phyloP scores from a whole-genome alignment of 1,140 invertebrate species.

The Belonocnema kinseyi region DNA sequence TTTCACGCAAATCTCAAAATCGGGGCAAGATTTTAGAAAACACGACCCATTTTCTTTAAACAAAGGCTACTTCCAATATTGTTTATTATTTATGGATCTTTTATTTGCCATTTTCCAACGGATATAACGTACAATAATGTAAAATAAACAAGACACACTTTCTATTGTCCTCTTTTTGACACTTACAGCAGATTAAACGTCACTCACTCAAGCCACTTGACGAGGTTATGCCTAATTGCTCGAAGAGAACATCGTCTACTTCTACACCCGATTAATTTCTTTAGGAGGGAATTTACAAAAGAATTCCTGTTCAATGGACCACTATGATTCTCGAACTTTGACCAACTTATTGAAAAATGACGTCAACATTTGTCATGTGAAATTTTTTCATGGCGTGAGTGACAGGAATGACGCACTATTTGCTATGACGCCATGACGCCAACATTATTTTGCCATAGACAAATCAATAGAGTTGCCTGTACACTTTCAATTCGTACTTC shows the following conservation, averaged over 20 bases:
- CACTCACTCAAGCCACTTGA: conserved; percentile 3
- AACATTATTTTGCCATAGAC: not conserved
- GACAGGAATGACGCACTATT: not conserved
- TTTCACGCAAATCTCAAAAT: no score
- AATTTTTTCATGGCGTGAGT: not conserved
- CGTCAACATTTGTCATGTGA: not conserved
- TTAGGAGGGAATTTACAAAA: not conserved
- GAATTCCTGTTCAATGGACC: not conserved
- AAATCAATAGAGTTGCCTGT: no score
- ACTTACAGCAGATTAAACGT: conserved; percentile 11
- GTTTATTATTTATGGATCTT: no score
- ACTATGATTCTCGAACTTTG: conserved; percentile 5
- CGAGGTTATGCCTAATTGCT: not conserved
- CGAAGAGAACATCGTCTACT: not conserved
- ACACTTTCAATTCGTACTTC: no score
- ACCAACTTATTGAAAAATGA: conserved; percentile 6
- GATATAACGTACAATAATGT: not conserved
- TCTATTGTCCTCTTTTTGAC: conserved; percentile 21
- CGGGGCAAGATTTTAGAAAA: no score
- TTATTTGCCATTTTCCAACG: no score
- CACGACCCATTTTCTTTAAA: no score
- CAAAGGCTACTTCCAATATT: no score
- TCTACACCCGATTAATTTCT: not conserved
- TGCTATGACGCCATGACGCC: not conserved
- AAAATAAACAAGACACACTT: conserved; percentile 19